Evolutionary conservation across 1,140 invertebrate species (phyloP).

Genomic region (Psilanteris sp.): DNA sequence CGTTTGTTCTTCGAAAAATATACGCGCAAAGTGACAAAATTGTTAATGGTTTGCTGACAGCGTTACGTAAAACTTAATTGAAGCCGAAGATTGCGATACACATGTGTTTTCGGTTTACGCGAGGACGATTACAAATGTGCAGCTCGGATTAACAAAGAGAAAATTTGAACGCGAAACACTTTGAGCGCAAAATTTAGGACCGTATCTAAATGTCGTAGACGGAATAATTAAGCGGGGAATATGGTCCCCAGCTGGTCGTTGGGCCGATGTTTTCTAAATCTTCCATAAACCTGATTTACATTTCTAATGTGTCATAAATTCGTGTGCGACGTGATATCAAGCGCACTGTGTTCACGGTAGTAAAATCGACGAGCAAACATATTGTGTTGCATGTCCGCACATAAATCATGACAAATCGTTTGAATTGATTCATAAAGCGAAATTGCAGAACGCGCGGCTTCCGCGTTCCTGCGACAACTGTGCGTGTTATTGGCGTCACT

Average conservation of each 20-base stretch:
- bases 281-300: constrained; percentile 55
- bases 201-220: constrained; percentile 22
- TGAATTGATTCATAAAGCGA: constrained; percentile 54
- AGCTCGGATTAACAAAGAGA: constrained; percentile 11
- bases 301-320: constrained; percentile 54
- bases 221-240: constrained; percentile 28
- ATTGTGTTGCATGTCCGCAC: constrained; percentile 26
- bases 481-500: constrained; percentile 31
- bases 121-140: constrained; percentile 12
- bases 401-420: constrained; percentile 51
- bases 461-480: constrained; percentile 31
- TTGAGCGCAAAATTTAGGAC: constrained; percentile 29
- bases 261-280: constrained; percentile 41
- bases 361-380: constrained; percentile 46
- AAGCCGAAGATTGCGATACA: too few species aligned
- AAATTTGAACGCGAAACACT: constrained; percentile 43
- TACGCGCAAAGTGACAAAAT: too few species aligned
- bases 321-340: constrained; percentile 19
- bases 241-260: constrained; percentile 12
- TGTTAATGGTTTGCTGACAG: too few species aligned
- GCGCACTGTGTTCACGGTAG: constrained; percentile 11
- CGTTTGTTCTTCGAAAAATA: too few species aligned
- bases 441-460: constrained; percentile 36
- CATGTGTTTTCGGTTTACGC: too few species aligned
- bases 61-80: too few species aligned